Evolutionary conservation across 1,140 invertebrate genomes (phyloP), one percentile per base, ranked within the genome.

Genomic region (Drosophila insularis): DNA sequence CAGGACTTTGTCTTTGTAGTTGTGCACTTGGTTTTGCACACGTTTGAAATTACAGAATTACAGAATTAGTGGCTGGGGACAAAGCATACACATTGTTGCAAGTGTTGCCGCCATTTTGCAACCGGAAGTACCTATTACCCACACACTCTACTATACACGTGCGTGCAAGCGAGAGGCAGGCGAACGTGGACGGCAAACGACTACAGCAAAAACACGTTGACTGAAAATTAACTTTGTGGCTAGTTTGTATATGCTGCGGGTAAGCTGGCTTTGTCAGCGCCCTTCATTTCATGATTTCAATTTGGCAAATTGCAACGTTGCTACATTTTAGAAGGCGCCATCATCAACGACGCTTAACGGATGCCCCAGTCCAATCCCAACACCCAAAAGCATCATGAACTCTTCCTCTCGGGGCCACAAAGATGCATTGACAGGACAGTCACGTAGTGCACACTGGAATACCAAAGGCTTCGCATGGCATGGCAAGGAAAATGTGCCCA

Each of bases 11-110:
- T 10, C 63, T 40, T 66, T 74, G 63, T 43, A 71, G 56, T 37
- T 67, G 80, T 55, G 27, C 68, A 69, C 37, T 66, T 63, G 61
- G 65, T 35, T 53, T 50, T 11, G 60, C 71, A 78, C 71, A 78
- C 78, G 81, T 71, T 71, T 67, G 68, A 80, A 89, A 87, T 89
- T 89, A 78, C 73, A 76, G 76, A 89, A 87, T 89, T 89, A 78
- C 73, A 76, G 76, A 89, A 89, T 87, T 89, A 89, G 80, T 50
- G 54, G 71, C 75, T 32, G 67, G 35, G 37, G 8, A 37, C 35
- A 37, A 0, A 37, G 27, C 3, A 37, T 11, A 37, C 35, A 13
- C 71, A 79, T 79, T 86, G 75, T 81, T 71, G 73, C 40, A 32
- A 40, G 70, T 71, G 23, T 50, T 17, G 60, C 66, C 66, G 66